These are phyloP conservation scores for Chelon auratus DNA, from an alignment of 2,797 vertebrate species.

Conservation along the genomic window DNA sequence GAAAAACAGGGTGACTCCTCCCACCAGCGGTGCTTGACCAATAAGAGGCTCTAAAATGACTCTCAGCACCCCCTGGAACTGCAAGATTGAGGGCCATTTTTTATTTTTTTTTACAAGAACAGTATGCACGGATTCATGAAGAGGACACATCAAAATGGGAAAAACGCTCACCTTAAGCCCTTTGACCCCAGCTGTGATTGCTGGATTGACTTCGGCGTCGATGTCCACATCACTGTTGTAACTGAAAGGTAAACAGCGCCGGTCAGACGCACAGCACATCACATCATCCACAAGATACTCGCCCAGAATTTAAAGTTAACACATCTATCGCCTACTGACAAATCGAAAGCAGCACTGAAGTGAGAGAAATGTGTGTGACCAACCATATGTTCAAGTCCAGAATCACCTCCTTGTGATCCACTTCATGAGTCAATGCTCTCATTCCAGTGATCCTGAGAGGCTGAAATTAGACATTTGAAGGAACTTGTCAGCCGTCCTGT, in stretches of 20 bases:
- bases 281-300: too few species aligned
- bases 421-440: slow-evolving; percentile 89
- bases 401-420: slow-evolving; percentile 89
- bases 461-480: slow-evolving; percentile 78
- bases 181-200: slow-evolving; percentile 90
- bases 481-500: neutral
- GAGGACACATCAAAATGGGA: neutral
- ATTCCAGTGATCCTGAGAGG: slow-evolving; percentile 91
- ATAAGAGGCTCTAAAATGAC: slow-evolving; percentile 94
- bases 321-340: too few species aligned
- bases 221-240: slow-evolving; percentile 93
- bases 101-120: slow-evolving; percentile 5
- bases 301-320: neutral
- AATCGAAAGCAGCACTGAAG: neutral
- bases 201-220: slow-evolving; percentile 88
- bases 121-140: neutral
- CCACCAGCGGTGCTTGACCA: slow-evolving; percentile 90
- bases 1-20: slow-evolving; percentile 95
- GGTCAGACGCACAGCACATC: neutral
- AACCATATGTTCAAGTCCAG: slow-evolving; percentile 93
- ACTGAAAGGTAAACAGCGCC: slow-evolving; percentile 72
- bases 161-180: slow-evolving; percentile 87
- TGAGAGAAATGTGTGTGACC: slow-evolving; percentile 7
- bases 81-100: slow-evolving; percentile 16
- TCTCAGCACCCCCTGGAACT: slow-evolving; percentile 91